phyloP scores from a whole-genome alignment of 1,140 invertebrate species.

The Dendrolimus kikuchii region DNA sequence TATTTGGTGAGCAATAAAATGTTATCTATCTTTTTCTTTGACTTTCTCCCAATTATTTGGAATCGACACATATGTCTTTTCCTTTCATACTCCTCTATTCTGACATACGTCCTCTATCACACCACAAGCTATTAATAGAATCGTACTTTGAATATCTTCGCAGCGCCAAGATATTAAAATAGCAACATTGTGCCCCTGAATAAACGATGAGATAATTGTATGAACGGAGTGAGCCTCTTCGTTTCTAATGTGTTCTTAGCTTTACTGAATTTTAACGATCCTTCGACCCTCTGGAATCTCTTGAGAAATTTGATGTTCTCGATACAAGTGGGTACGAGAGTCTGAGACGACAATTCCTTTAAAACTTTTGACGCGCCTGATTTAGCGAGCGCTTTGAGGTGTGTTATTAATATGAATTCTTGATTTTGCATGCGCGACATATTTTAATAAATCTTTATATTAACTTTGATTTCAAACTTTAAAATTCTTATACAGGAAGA shows the following conservation, averaged over 20 bases:
- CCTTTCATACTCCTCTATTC: too few species aligned
- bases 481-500: too few species aligned
- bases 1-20: too few species aligned
- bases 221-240: slow-evolving; percentile 21
- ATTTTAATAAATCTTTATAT: too few species aligned
- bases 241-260: slow-evolving; percentile 27
- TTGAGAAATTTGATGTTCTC: slow-evolving; percentile 8
- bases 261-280: slow-evolving; percentile 31
- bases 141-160: too few species aligned
- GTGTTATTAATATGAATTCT: slow-evolving; percentile 14
- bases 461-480: too few species aligned
- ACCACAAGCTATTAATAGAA: too few species aligned
- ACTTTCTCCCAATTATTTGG: too few species aligned
- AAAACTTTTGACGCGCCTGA: slow-evolving; percentile 19
- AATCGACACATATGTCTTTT: too few species aligned
- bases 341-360: slow-evolving; percentile 10
- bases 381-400: slow-evolving; percentile 10
- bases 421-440: neutral
- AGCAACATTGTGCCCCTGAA: neutral
- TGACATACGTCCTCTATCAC: too few species aligned
- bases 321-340: neutral
- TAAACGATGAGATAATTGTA: slow-evolving; percentile 30
- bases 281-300: slow-evolving; percentile 8
- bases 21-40: too few species aligned
- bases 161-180: too few species aligned